Percentiles rank a stretch among this genome's conserved stretches.
Conservation (phyloP, 2,888 invertebrate genomes). For the Heteromyza rotundicornis region DNA sequence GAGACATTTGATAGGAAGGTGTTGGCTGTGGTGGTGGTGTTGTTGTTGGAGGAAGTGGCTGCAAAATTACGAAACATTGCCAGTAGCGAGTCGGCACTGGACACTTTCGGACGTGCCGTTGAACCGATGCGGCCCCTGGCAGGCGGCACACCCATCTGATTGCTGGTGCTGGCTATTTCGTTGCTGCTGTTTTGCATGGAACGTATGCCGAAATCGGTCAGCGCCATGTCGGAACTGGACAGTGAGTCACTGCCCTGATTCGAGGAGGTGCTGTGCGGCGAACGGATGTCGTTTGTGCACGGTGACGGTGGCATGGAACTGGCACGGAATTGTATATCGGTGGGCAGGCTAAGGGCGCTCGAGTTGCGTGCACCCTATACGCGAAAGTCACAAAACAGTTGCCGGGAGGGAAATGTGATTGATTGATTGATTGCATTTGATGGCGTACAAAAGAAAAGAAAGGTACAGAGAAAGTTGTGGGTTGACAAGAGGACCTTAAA, state of each 20-base stretch:
- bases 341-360: conserved; percentile 55
- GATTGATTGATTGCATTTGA: too few species aligned
- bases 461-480: conserved; percentile 3
- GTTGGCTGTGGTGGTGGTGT: conserved; percentile 59
- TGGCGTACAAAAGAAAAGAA: too few species aligned
- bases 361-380: conserved; percentile 51
- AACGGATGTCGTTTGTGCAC: conserved; percentile 67
- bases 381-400: too few species aligned
- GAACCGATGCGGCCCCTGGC: conserved; percentile 34
- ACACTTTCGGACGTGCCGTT: conserved; percentile 67
- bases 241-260: conserved; percentile 80
- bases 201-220: conserved; percentile 65
- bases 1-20: conserved; percentile 69
- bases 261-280: conserved; percentile 74
- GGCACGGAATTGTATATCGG: conserved; percentile 55
- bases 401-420: background rate
- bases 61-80: conserved; percentile 81
- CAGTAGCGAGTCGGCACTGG: conserved; percentile 79
- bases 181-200: conserved; percentile 37
- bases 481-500: background rate
- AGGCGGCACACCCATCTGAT: conserved; percentile 25
- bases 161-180: conserved; percentile 51
- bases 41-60: conserved; percentile 59
- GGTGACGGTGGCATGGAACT: conserved; percentile 71
- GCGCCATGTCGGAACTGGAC: conserved; percentile 74